Evolutionary conservation across 2,797 vertebrate species (phyloP).

Genomic region (Ctenochaetus hawaiiensis): DNA sequence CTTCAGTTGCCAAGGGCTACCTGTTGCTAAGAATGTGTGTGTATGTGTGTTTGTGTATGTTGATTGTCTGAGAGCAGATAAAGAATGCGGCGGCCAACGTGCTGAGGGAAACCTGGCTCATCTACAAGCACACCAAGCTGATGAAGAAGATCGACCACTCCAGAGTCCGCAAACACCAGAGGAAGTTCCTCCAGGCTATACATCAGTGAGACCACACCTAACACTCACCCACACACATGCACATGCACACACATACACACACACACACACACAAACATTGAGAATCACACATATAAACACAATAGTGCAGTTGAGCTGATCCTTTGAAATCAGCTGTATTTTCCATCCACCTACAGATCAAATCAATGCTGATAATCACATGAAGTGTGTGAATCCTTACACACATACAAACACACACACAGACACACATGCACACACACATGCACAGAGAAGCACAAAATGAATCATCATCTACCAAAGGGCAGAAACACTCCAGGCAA

Average conservation of each 20-base stretch:
- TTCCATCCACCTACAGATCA: conserved; percentile 71
- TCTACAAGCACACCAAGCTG: conserved; percentile 99
- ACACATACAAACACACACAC: conserved; percentile 43
- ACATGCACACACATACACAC: background rate
- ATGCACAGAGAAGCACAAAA: conserved; percentile 37
- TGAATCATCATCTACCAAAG: conserved; percentile 72
- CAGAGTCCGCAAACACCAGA: conserved; percentile 98
- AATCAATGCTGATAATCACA: conserved; percentile 72
- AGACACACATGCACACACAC: conserved; percentile 25
- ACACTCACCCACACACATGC: conserved; percentile 27
- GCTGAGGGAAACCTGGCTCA: conserved; percentile 99
- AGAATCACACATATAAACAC: background rate
- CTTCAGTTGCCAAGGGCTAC: conserved; percentile 67
- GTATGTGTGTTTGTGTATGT: conserved; percentile 44
- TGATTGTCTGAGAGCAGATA: conserved; percentile 88
- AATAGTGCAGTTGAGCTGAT: conserved; percentile 33
- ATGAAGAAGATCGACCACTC: conserved; percentile 99
- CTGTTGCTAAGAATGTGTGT: conserved; percentile 75
- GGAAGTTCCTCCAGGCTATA: conserved; percentile 99
- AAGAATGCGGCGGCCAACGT: conserved; percentile 99
- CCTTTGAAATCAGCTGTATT: conserved; percentile 70
- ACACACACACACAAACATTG: background rate
- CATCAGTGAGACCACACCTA: conserved; percentile 92
- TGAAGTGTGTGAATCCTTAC: conserved; percentile 60
- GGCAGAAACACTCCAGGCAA: conserved; percentile 60